Percentiles rank a stretch among this genome's conserved stretches.
phyloP scores from a whole-genome alignment of 1,140 invertebrate genomes.

The Kradibia gibbosae region DNA sequence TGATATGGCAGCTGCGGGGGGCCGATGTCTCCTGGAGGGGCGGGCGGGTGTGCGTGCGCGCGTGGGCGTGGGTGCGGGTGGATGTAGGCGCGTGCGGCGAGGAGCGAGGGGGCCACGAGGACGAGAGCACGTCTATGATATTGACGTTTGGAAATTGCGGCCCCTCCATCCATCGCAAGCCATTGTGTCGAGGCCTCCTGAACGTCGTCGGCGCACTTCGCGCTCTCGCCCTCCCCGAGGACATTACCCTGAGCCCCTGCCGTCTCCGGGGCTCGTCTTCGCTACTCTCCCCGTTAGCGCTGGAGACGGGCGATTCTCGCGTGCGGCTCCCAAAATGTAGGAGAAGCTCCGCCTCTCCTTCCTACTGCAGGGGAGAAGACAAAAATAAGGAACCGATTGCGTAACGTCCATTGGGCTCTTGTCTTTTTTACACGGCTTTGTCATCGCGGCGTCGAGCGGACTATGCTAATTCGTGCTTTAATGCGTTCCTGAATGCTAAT shows the following conservation, averaged over 20 bases:
- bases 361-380: constrained; percentile 13
- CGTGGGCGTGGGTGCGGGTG: background rate
- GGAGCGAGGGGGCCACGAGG: background rate
- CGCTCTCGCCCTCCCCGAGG: constrained; percentile 30
- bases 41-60: background rate
- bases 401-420: constrained; percentile 8
- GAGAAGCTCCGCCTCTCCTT: constrained; percentile 24
- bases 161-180: constrained; percentile 40
- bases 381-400: constrained; percentile 9
- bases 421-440: background rate
- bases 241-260: background rate
- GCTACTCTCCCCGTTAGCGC: background rate
- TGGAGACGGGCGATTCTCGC: constrained; percentile 31
- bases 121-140: constrained; percentile 48
- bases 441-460: background rate
- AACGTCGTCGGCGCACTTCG: constrained; percentile 1
- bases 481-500: constrained; percentile 24
- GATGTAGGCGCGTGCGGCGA: background rate
- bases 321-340: background rate
- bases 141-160: constrained; percentile 61
- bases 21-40: background rate
- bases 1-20: too few species aligned
- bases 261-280: background rate
- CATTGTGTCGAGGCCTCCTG: constrained; percentile 55
- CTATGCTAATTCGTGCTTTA: constrained; percentile 38